phyloP scores from a whole-genome alignment of 2,888 invertebrate genomes.

The Lycaena phlaeas region DNA sequence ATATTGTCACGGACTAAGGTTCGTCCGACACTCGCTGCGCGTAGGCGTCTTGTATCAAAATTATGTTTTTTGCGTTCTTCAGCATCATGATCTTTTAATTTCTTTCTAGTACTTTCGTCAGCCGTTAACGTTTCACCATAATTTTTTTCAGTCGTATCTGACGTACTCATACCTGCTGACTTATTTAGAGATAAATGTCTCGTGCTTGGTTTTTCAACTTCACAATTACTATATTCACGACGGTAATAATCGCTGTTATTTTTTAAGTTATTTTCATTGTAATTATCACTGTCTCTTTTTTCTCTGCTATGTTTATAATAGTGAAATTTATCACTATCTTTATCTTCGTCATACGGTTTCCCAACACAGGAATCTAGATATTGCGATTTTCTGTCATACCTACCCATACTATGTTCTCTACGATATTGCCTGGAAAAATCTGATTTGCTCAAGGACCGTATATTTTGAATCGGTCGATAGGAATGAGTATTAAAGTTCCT shows the following conservation, averaged over 20 bases:
- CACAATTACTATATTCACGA: slow-evolving; percentile 17
- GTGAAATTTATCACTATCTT: slow-evolving; percentile 22
- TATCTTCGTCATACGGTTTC: slow-evolving; percentile 22
- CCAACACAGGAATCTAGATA: slow-evolving; percentile 25
- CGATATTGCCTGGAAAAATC: slow-evolving; percentile 27
- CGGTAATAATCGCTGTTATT: slow-evolving; percentile 9
- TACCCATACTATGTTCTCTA: slow-evolving; percentile 29
- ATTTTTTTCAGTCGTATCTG: too few relatives aligned
- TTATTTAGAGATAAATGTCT: slow-evolving; percentile 3
- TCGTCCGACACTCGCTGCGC: slow-evolving; percentile 55
- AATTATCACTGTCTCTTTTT: slow-evolving; percentile 25
- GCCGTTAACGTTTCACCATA: slow-evolving; percentile 48
- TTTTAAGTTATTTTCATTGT: too few relatives aligned
- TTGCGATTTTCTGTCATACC: slow-evolving; percentile 27
- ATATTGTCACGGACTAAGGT: slow-evolving; percentile 21
- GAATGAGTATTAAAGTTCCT: slow-evolving; percentile 22
- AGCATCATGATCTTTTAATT: slow-evolving; percentile 40
- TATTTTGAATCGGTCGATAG: slow-evolving; percentile 21
- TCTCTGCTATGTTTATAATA: slow-evolving; percentile 16
- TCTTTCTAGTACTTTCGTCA: slow-evolving; percentile 49
- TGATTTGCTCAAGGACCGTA: slow-evolving; percentile 19
- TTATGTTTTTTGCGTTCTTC: slow-evolving; percentile 17
- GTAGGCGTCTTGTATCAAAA: slow-evolving; percentile 39
- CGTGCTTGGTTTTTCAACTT: neutral
- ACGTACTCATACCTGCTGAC: too few relatives aligned